phyloP scores from a whole-genome alignment of 2,888 invertebrate genomes.

The Nomada ruficornis region DNA sequence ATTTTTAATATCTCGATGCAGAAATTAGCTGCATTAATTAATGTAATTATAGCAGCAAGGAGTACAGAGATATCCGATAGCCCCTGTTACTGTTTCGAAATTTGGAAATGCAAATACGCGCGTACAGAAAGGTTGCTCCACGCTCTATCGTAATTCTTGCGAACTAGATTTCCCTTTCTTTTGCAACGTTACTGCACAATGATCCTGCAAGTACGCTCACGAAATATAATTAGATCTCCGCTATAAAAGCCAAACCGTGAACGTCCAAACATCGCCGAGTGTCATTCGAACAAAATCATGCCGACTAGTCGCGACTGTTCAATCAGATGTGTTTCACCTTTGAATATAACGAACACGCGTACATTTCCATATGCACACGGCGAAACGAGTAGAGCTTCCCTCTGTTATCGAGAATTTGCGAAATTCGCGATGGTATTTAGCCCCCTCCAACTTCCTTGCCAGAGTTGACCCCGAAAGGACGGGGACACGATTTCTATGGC shows the following conservation, averaged over 20 bases:
- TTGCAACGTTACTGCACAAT: background rate
- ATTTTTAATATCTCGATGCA: background rate
- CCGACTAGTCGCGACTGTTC: too few relatives aligned
- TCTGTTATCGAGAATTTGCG: background rate
- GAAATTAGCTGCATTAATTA: background rate
- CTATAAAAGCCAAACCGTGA: too few relatives aligned
- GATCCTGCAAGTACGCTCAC: too few relatives aligned
- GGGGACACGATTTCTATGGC: constrained; percentile 18
- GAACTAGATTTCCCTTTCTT: constrained; percentile 31
- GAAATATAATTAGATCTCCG: too few relatives aligned
- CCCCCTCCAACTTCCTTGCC: too few relatives aligned
- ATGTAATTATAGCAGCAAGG: background rate
- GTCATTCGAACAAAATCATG: background rate
- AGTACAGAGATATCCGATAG: background rate
- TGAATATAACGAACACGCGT: too few relatives aligned
- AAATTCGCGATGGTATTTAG: background rate
- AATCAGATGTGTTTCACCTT: too few relatives aligned
- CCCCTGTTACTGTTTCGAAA: background rate
- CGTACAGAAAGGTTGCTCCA: background rate
- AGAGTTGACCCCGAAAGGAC: background rate
- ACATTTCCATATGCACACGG: too few relatives aligned
- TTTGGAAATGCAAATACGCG: background rate
- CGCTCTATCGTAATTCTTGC: background rate
- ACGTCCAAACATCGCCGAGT: too few relatives aligned
- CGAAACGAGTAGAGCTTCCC: background rate